Conservation (phyloP, 1,140 invertebrate species). For the Neotoxoptera formosana region DNA sequence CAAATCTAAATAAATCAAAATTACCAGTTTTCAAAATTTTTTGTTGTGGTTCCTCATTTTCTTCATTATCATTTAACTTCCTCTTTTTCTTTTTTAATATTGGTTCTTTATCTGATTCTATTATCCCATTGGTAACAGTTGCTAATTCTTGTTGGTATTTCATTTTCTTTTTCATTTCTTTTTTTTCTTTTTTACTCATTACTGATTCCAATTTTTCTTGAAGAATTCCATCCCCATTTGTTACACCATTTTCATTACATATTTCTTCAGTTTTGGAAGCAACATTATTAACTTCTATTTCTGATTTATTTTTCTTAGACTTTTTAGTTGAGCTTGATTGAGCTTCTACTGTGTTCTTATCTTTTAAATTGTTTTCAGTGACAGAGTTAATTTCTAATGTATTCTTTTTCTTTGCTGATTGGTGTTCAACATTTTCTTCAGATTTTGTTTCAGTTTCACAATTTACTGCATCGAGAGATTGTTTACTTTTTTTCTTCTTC, state of each 20-base stretch:
- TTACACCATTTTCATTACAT: background rate
- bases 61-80: conserved; percentile 59
- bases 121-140: conserved; percentile 58
- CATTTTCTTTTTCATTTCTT: conserved; percentile 58
- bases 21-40: conserved; percentile 47
- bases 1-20: background rate
- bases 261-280: background rate
- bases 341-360: conserved; percentile 15
- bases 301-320: background rate
- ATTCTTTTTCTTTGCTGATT: background rate
- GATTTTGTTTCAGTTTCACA: background rate
- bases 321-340: background rate
- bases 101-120: conserved; percentile 55
- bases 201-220: background rate
- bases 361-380: conserved; percentile 6
- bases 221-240: conserved; percentile 43
- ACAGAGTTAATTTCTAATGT: conserved; percentile 57
- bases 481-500: background rate
- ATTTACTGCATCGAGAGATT: background rate
- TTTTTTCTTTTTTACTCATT: conserved; percentile 56
- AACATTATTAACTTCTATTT: background rate
- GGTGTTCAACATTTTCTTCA: background rate
- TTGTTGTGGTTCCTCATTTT: conserved; percentile 59
- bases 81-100: conserved; percentile 60
- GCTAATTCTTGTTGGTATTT: conserved; percentile 58